Conservation (phyloP, 2,797 vertebrate species). For the Tauraco hartlaubi region DNA sequence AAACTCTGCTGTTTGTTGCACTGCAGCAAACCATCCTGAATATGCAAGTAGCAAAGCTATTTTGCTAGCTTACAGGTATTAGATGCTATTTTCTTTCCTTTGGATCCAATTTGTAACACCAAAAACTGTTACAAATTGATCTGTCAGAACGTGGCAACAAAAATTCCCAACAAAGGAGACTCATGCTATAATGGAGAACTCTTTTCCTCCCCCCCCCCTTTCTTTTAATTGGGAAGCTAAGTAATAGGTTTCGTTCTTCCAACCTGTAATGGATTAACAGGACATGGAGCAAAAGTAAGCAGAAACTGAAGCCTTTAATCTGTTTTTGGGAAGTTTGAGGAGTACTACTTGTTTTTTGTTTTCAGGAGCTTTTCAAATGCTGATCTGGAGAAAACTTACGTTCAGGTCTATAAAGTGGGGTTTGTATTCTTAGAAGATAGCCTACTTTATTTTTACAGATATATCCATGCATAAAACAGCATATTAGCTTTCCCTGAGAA, state of each 20-base stretch:
- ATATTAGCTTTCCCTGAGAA: neutral
- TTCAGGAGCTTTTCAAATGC: neutral
- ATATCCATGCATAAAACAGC: neutral
- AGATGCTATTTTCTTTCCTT: neutral
- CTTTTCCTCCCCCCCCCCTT: no score
- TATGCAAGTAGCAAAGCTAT: neutral
- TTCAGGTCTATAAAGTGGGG: neutral
- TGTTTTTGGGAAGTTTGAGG: neutral
- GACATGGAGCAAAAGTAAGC: neutral
- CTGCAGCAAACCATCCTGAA: neutral
- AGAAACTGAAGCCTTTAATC: neutral
- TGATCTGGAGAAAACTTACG: neutral
- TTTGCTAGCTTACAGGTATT: neutral
- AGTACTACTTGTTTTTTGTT: neutral
- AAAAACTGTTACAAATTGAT: neutral
- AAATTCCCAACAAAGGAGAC: neutral
- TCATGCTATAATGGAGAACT: neutral
- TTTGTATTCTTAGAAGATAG: neutral
- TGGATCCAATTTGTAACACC: neutral
- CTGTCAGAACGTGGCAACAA: neutral
- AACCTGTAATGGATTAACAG: neutral
- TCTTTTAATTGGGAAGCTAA: neutral
- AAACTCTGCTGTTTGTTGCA: rapidly evolving
- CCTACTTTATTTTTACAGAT: neutral
- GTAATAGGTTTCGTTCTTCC: neutral